Conservation (phyloP, 2,888 invertebrate species). For the Proisotoma minuta region DNA sequence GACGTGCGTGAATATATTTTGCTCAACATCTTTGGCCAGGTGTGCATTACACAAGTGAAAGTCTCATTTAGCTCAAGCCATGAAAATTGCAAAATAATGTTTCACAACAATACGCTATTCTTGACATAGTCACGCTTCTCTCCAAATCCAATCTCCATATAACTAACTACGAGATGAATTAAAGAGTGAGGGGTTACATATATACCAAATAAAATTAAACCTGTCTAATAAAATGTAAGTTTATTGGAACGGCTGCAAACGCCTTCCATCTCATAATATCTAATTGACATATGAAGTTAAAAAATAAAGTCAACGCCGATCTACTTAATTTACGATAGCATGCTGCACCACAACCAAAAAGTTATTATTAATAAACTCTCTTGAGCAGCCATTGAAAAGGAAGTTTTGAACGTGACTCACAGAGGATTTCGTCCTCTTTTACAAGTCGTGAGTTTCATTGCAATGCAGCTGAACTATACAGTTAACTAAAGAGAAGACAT, state of each 20-base stretch:
- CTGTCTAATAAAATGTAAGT: not conserved
- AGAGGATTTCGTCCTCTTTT: constrained; percentile 9
- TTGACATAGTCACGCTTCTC: constrained; percentile 34
- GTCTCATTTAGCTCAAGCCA: constrained; percentile 29
- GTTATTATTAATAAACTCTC: constrained; percentile 1
- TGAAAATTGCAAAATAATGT: constrained; percentile 43
- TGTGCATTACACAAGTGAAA: constrained; percentile 38
- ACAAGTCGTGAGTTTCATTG: constrained; percentile 5
- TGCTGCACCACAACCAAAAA: not conserved
- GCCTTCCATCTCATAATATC: not conserved
- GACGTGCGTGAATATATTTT: constrained; percentile 7
- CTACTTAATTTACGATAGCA: constrained; percentile 3
- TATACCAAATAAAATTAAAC: not conserved
- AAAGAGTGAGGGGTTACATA: not conserved
- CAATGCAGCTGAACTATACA: not conserved
- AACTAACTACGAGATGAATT: not conserved
- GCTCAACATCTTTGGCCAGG: constrained; percentile 18
- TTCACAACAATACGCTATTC: constrained; percentile 36
- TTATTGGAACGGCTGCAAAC: not conserved
- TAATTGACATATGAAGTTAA: not conserved
- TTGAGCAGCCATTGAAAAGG: not conserved
- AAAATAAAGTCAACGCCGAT: not conserved
- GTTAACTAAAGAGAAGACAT: constrained; percentile 6
- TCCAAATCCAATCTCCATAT: not conserved
- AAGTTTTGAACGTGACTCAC: constrained; percentile 12